Evolutionary conservation across 2,113 vertebrate species (phyloP).

Genomic region (Nettapus auritus): DNA sequence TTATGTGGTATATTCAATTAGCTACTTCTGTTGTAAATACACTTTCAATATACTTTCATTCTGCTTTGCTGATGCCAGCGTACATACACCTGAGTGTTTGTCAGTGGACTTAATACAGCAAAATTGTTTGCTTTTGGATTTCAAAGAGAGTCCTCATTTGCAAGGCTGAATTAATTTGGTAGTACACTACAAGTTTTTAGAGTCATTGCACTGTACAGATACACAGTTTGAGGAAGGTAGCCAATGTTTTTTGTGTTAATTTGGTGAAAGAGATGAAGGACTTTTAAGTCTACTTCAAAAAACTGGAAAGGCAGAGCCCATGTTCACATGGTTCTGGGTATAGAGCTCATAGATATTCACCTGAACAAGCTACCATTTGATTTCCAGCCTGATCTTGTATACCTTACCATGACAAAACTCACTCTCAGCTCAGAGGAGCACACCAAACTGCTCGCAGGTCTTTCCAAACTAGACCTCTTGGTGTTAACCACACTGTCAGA

Average conservation of each 20-base stretch:
- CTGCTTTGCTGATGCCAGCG: background rate
- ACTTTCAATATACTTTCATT: background rate
- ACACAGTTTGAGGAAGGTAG: background rate
- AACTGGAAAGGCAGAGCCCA: background rate
- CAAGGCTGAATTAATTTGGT: background rate
- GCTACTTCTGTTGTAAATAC: background rate
- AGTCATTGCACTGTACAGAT: background rate
- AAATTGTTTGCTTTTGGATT: background rate
- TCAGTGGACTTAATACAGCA: background rate
- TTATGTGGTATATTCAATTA: background rate
- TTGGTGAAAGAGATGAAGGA: background rate
- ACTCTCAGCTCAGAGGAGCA: background rate
- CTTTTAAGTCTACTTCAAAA: background rate
- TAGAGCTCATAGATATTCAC: background rate
- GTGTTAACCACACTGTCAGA: fast-evolving
- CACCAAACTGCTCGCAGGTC: background rate
- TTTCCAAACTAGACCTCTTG: background rate
- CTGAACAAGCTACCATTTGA: background rate
- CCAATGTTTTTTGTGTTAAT: background rate
- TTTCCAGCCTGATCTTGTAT: background rate
- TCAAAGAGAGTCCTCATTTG: background rate
- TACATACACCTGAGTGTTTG: background rate
- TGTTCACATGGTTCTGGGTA: background rate
- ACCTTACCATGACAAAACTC: background rate
- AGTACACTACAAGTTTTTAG: background rate